These are phyloP conservation scores for Panzeria rudis DNA, from an alignment of 2,888 invertebrate genomes.

Conservation along the genomic window DNA sequence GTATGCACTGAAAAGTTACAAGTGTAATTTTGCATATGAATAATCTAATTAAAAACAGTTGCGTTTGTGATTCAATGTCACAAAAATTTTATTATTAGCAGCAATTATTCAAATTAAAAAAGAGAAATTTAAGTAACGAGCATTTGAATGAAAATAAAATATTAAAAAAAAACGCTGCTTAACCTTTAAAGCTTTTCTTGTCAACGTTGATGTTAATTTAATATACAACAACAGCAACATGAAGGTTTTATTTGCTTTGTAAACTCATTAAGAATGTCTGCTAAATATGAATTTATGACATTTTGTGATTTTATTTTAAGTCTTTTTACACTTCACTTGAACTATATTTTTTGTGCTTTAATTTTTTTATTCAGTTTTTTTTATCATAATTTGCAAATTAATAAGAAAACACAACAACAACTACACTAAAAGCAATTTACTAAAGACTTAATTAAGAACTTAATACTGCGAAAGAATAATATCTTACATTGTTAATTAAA, in stretches of 20 bases:
- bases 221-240: constrained; percentile 6
- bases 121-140: constrained; percentile 18
- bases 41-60: constrained; percentile 3
- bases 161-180: neutral
- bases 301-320: constrained; percentile 33
- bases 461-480: constrained; percentile 19
- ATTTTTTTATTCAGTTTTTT: neutral
- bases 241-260: constrained; percentile 36
- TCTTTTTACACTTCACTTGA: constrained; percentile 48
- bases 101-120: constrained; percentile 40
- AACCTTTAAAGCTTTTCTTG: constrained; percentile 44
- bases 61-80: constrained; percentile 21
- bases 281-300: constrained; percentile 68
- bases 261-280: constrained; percentile 66
- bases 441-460: constrained; percentile 49
- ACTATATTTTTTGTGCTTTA: constrained; percentile 25
- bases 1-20: neutral
- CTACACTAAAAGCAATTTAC: neutral
- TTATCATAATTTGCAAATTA: constrained; percentile 18
- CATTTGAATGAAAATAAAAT: neutral
- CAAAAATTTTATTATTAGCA: neutral
- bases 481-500: constrained; percentile 17
- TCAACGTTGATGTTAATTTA: neutral
- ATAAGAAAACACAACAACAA: neutral
- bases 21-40: neutral